These are phyloP conservation scores for Torymus tubicola DNA, from an alignment of 2,888 invertebrate genomes.

Conservation along the genomic window DNA sequence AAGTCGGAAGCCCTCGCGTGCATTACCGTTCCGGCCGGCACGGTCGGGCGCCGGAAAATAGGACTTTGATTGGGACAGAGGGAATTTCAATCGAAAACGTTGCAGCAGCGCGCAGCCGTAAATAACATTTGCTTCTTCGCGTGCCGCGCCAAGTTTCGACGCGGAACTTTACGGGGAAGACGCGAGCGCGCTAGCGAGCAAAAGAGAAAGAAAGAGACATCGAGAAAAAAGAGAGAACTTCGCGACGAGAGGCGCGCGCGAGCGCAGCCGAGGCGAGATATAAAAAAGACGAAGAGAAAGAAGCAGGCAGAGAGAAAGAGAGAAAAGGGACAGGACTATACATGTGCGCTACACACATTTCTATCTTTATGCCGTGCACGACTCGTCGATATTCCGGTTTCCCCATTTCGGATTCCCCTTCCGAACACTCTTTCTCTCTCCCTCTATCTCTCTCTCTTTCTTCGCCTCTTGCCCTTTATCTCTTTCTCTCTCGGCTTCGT, in stretches of 20 bases:
- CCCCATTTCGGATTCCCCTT: conserved; percentile 64
- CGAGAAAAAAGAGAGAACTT: no score
- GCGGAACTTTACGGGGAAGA: conserved; percentile 57
- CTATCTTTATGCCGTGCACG: conserved; percentile 64
- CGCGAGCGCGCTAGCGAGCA: conserved; percentile 52
- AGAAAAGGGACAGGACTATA: no score
- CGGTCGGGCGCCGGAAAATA: conserved; percentile 69
- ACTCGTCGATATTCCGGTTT: conserved; percentile 70
- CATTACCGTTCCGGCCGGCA: conserved; percentile 54
- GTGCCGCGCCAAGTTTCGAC: conserved; percentile 56
- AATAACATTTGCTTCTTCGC: conserved; percentile 71
- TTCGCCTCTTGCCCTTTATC: no score
- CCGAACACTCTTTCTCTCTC: conserved; percentile 16
- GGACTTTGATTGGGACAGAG: conserved; percentile 73
- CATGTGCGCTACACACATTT: conserved; percentile 33
- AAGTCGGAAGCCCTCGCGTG: conserved; percentile 21
- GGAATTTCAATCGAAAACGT: conserved; percentile 71
- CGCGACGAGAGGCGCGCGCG: no score
- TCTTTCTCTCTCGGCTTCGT: no score
- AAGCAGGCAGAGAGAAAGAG: no score
- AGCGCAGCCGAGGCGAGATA: no score
- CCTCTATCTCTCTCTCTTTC: conserved; percentile 1
- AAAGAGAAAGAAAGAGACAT: no score
- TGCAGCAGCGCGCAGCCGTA: conserved; percentile 60
- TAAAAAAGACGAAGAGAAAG: no score